phyloP scores from a whole-genome alignment of 2,113 vertebrate genomes.

The Cyphomyrus discorhynchus region DNA sequence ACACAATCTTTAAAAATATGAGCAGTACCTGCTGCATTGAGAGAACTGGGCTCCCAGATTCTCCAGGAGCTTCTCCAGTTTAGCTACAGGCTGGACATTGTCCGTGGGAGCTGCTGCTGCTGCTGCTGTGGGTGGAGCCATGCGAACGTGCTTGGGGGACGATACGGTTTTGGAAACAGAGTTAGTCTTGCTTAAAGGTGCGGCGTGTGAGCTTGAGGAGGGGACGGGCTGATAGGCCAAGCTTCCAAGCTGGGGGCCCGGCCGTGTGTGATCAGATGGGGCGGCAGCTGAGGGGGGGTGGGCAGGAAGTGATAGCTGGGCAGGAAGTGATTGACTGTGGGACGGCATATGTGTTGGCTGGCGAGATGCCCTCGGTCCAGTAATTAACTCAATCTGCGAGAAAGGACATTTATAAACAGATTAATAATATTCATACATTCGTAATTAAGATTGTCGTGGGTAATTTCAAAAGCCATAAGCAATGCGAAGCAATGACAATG shows the following conservation, averaged over 20 bases:
- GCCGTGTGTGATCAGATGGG: conserved; percentile 58
- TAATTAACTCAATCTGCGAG: not conserved
- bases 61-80: conserved; percentile 82
- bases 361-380: not conserved
- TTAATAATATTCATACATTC: not conserved
- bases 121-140: conserved; percentile 44
- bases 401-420: not conserved
- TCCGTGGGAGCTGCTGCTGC: conserved; percentile 30
- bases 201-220: conserved; percentile 28
- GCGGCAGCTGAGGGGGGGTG: conserved; percentile 39
- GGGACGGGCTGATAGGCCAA: conserved; percentile 6
- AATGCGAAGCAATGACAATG: not conserved
- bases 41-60: conserved; percentile 72
- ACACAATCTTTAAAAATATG: conserved; percentile 34
- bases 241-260: conserved; percentile 48
- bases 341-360: conserved; percentile 1
- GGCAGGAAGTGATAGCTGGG: not conserved
- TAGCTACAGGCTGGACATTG: conserved; percentile 47
- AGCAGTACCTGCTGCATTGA: conserved; percentile 70
- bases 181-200: conserved; percentile 43
- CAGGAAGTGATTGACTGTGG: conserved; percentile 21
- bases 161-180: conserved; percentile 38
- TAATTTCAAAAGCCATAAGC: not conserved
- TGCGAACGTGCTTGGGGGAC: conserved; percentile 43
- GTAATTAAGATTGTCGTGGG: not conserved